Conservation (phyloP, 1,140 invertebrate species). For the Solenopsis invicta region DNA sequence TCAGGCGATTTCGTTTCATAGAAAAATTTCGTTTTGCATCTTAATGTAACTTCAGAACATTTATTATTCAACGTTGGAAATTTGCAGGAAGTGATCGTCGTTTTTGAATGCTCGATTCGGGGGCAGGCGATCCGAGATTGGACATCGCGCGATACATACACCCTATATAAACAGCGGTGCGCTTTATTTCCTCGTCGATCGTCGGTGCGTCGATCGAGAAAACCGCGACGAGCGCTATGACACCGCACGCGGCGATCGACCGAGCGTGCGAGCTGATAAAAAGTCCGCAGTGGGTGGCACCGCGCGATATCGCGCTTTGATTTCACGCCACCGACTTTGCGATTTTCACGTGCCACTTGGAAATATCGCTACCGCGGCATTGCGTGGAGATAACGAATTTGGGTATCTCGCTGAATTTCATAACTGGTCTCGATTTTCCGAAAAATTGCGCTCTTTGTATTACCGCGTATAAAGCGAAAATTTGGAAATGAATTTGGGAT, state of each 20-base stretch:
- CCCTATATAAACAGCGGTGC: slow-evolving; percentile 53
- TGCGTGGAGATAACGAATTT: background rate
- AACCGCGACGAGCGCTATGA: slow-evolving; percentile 50
- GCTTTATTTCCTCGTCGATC: slow-evolving; percentile 53
- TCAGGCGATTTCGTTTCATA: background rate
- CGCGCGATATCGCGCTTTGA: slow-evolving; percentile 31
- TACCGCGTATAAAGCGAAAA: background rate
- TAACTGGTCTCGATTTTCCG: background rate
- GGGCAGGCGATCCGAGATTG: background rate
- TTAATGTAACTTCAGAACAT: background rate
- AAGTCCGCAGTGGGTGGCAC: slow-evolving; percentile 17
- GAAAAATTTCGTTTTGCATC: background rate
- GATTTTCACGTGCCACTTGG: slow-evolving; percentile 9
- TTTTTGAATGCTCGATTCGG: too few species aligned
- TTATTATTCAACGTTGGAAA: background rate
- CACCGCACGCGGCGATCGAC: slow-evolving; percentile 20
- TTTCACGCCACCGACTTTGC: slow-evolving; percentile 29
- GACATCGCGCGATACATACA: background rate
- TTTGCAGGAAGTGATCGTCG: background rate
- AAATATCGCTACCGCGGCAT: background rate
- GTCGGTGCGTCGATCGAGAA: slow-evolving; percentile 56
- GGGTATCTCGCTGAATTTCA: background rate
- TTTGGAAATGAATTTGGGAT: background rate
- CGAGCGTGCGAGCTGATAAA: slow-evolving; percentile 37
- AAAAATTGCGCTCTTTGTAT: background rate